Percentiles rank a stretch among this genome's conserved stretches.
Conservation (phyloP, 23 tunicate species). For the Ciona savignyi region DNA sequence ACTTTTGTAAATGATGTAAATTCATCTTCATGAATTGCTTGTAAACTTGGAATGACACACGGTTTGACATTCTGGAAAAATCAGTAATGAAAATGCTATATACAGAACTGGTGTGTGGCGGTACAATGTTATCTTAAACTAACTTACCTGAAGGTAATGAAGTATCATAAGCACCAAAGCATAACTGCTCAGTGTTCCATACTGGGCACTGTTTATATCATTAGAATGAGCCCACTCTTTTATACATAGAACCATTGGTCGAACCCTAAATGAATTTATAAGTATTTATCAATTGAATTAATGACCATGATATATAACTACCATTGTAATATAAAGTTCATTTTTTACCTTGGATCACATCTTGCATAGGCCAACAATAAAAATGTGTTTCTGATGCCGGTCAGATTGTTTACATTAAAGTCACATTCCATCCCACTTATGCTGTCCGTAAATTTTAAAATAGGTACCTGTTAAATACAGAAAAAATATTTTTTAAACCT, state of each 20-base stretch:
- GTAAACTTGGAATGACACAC: conserved; percentile 39
- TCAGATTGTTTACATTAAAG: conserved; percentile 61
- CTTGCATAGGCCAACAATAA: conserved; percentile 53
- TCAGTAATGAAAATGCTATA: not conserved
- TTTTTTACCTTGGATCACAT: conserved; percentile 53
- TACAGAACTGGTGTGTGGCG: no score
- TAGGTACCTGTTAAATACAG: conserved; percentile 66
- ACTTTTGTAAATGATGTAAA: not conserved
- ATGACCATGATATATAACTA: no score
- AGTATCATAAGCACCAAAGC: conserved; percentile 65
- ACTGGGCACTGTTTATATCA: conserved; percentile 58
- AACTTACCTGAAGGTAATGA: conserved; percentile 55
- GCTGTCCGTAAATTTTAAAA: conserved; percentile 44
- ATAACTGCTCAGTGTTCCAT: conserved; percentile 74
- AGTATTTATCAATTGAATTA: no score
- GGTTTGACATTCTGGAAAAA: conserved; percentile 23
- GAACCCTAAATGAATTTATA: no score
- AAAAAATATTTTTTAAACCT: no score
- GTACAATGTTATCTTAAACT: no score
- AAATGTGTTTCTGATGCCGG: conserved; percentile 62
- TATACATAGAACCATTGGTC: conserved; percentile 45
- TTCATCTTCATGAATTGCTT: conserved; percentile 5
- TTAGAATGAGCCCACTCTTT: conserved; percentile 78
- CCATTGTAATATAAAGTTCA: no score
- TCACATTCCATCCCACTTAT: conserved; percentile 57